Percentiles rank a stretch among this genome's conserved stretches.
Evolutionary conservation across 2,113 vertebrate species (phyloP).

Genomic region (Oplegnathus fasciatus): DNA sequence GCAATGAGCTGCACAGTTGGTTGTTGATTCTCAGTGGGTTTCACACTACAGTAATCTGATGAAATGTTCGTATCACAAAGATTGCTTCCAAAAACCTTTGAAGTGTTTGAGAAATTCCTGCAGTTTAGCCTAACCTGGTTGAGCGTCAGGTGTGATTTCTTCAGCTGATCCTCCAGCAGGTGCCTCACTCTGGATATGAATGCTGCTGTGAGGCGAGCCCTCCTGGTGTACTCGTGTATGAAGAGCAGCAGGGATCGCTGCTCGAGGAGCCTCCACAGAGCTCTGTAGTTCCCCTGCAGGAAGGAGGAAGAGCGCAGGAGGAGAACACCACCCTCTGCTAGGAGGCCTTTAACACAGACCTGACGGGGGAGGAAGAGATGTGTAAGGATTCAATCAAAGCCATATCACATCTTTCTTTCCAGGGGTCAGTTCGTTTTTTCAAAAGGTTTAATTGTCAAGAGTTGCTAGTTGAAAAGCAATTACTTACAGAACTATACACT

Average conservation of each 20-base stretch:
- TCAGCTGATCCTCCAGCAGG: slow-evolving; percentile 64
- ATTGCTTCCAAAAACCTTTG: not conserved
- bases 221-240: slow-evolving; percentile 76
- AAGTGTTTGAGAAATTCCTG: not conserved
- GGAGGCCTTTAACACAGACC: slow-evolving; percentile 63
- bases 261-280: slow-evolving; percentile 76
- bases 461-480: no score
- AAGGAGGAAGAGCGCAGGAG: slow-evolving; percentile 55
- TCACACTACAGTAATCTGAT: not conserved
- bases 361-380: slow-evolving; percentile 4
- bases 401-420: no score
- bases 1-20: not conserved
- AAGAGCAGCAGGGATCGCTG: slow-evolving; percentile 80
- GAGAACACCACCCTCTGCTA: slow-evolving; percentile 62
- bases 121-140: slow-evolving; percentile 19
- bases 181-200: slow-evolving; percentile 67
- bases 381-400: no score
- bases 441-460: no score
- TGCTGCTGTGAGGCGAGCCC: slow-evolving; percentile 50
- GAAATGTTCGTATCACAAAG: not conserved
- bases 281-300: slow-evolving; percentile 67
- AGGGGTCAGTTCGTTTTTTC: no score
- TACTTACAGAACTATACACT: no score
- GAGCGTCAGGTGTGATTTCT: not conserved
- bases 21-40: not conserved